These are phyloP conservation scores for Pangasianodon hypophthalmus DNA, from an alignment of 2,113 vertebrate genomes.

Conservation along the genomic window DNA sequence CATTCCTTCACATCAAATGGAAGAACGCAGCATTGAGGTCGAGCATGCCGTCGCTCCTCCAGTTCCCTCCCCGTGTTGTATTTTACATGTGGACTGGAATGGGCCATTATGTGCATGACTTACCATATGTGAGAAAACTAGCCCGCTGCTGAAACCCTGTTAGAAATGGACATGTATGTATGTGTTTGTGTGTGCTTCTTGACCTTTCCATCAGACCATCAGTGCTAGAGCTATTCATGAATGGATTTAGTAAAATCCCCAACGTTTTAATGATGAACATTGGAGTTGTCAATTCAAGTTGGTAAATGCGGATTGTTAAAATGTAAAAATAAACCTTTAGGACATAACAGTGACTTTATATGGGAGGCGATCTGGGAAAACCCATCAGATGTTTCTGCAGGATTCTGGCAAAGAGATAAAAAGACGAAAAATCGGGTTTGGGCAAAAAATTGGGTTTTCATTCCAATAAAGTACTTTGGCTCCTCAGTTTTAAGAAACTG, in stretches of 20 bases:
- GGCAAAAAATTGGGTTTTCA: too few relatives aligned
- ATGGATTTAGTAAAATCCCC: constrained; percentile 56
- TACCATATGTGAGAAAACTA: constrained; percentile 58
- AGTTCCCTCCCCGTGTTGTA: constrained; percentile 67
- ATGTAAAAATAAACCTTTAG: neutral
- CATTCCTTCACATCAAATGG: constrained; percentile 86
- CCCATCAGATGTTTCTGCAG: too few relatives aligned
- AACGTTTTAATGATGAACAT: neutral
- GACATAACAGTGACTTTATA: neutral
- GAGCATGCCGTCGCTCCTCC: constrained; percentile 81
- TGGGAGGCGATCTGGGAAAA: neutral
- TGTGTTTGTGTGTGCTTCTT: constrained; percentile 66
- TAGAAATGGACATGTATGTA: constrained; percentile 73
- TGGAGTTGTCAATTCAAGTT: neutral
- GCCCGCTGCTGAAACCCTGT: constrained; percentile 68
- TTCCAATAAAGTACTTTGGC: too few relatives aligned
- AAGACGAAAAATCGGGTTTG: too few relatives aligned
- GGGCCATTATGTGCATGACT: constrained; percentile 27
- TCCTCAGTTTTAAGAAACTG: neutral
- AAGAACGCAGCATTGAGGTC: constrained; percentile 79
- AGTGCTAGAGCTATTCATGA: constrained; percentile 51
- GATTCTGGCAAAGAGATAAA: neutral
- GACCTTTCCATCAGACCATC: constrained; percentile 46
- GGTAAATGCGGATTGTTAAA: too few relatives aligned
- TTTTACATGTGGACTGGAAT: constrained; percentile 25